Evolutionary conservation across 2,888 invertebrate genomes (phyloP), one percentile per base, ranked within the genome.

Genomic region (Dimorphilus gyrociliatus): DNA sequence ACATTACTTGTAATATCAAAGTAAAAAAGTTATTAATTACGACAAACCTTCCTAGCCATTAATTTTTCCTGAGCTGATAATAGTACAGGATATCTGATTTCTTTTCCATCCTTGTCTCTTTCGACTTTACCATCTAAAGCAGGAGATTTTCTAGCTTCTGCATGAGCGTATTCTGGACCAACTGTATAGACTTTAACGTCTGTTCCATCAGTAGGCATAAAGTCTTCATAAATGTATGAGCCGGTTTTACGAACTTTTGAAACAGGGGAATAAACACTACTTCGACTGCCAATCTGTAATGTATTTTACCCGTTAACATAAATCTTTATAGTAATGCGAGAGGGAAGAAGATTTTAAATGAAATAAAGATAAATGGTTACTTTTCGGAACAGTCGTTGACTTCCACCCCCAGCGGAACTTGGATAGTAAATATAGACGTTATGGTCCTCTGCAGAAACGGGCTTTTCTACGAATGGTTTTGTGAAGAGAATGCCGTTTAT

Each of bases 371-470:
- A n/a, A n/a, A n/a, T n/a, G n/a, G n/a, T n/a, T n/a, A 84, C 86
- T 74, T 99, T 99, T 62, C 97, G 73, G 66, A 99, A 99, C 23
- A 99, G 70, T 42, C 92, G 71, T 59, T 97, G 97, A 56, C 86
- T 86, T 12, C 97, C 97, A 4, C 94, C 97, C 4, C 71, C 97
- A 2, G 94, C 97, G 2, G 86, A 85, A 10, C 88, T 85, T 1
- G 97, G 97, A 66, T 94, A 99, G 64, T 99, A 99, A 49, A 99
- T 97, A 60, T 92, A 92, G 57, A 97, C 90, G 62, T 99, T 97
- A 63, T 99, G 97, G 67, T 99, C 94, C 65, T 99, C 97, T 0
- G 97, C 97, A 15, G 88, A 88, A 5, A 99, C 84, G 0, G 97
- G 97, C 60, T 99, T 97, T 67, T 99, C 97, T 14, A 99, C 97